Percentiles rank a stretch among this genome's conserved stretches.
Conservation (phyloP, 2,888 invertebrate genomes). For the Erebia epiphron region DNA sequence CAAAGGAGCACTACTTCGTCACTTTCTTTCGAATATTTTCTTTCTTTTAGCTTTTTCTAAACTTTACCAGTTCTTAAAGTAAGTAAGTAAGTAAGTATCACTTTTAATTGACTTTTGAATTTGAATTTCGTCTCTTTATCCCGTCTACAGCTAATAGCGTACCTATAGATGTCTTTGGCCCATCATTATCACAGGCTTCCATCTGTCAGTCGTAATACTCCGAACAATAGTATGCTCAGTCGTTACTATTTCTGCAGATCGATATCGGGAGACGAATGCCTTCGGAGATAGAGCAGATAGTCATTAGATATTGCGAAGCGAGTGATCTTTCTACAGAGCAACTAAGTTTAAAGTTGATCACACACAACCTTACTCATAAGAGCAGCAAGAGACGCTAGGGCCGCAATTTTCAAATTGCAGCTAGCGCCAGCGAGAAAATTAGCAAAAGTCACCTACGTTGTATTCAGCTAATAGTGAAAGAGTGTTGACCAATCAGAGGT, state of each 20-base stretch:
- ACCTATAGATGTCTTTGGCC: constrained; percentile 31
- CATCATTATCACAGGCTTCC: constrained; percentile 47
- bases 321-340: constrained; percentile 43
- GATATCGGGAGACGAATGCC: constrained; percentile 45
- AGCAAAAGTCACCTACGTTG: too few relatives aligned
- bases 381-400: neutral
- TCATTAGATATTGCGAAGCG: constrained; percentile 40
- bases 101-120: too few relatives aligned
- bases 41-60: too few relatives aligned
- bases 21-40: too few relatives aligned
- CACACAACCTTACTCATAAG: neutral
- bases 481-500: too few relatives aligned
- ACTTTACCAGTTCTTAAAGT: too few relatives aligned
- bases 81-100: too few relatives aligned
- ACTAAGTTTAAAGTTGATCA: constrained; percentile 17
- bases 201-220: constrained; percentile 50
- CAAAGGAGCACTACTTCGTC: too few relatives aligned
- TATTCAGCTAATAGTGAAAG: too few relatives aligned
- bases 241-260: constrained; percentile 41
- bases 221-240: constrained; percentile 54
- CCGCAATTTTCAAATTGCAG: neutral
- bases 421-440: too few relatives aligned
- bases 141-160: neutral
- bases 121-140: neutral
- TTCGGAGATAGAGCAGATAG: constrained; percentile 44